phyloP scores from a whole-genome alignment of 2,888 invertebrate species.

The Tenthredo scrophulariae region DNA sequence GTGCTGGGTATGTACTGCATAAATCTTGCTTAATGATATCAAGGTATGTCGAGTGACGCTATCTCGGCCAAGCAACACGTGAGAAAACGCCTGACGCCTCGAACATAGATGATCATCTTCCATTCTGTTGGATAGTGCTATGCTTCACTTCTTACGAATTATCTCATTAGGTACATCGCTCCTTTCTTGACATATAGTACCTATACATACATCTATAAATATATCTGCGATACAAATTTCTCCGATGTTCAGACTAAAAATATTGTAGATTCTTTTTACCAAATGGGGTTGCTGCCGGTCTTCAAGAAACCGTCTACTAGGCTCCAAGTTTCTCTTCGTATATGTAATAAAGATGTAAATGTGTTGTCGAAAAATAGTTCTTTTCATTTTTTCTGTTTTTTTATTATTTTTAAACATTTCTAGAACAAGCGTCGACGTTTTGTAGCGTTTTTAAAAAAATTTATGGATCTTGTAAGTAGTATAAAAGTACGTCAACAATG shows the following conservation, averaged over 20 bases:
- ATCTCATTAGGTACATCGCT: neutral
- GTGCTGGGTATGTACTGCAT: conserved; percentile 64
- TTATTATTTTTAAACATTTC: neutral
- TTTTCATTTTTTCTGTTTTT: neutral
- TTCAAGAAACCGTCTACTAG: too few relatives aligned
- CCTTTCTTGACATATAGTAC: neutral
- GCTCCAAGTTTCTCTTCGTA: neutral
- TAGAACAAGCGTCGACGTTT: neutral
- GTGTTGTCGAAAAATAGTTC: neutral
- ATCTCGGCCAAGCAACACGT: conserved; percentile 68
- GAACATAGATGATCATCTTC: conserved; percentile 53
- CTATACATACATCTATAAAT: neutral
- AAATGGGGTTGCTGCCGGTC: too few relatives aligned
- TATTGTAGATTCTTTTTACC: too few relatives aligned
- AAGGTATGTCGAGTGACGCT: conserved; percentile 69
- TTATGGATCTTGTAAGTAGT: conserved; percentile 27
- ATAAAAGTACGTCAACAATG: conserved; percentile 37
- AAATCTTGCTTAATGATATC: conserved; percentile 76
- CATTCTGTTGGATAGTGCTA: conserved; percentile 18
- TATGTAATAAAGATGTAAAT: neutral
- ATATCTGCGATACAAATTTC: neutral
- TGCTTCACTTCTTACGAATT: neutral
- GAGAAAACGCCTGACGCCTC: conserved; percentile 73
- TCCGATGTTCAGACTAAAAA: neutral
- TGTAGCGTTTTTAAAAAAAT: conserved; percentile 10